These are phyloP conservation scores for Alfaro cultratus DNA, from an alignment of 2,797 vertebrate genomes.

Conservation along the genomic window DNA sequence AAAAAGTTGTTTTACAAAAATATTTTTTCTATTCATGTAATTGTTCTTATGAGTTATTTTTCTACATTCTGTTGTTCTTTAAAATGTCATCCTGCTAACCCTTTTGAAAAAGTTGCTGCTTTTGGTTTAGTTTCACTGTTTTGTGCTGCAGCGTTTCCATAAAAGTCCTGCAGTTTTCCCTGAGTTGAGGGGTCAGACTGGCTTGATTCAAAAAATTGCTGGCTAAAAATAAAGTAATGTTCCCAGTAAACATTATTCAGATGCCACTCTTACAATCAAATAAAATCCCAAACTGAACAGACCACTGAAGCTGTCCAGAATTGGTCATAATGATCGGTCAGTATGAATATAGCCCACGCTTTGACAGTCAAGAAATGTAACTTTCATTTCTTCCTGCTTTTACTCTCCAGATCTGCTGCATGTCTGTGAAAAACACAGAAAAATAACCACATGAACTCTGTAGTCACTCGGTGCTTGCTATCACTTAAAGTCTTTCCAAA, in stretches of 20 bases:
- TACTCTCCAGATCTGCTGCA: slow-evolving; percentile 8
- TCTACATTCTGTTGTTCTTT: background rate
- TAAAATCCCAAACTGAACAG: background rate
- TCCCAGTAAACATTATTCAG: background rate
- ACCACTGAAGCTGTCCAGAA: background rate
- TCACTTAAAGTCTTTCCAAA: slow-evolving; percentile 7
- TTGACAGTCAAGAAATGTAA: slow-evolving; percentile 53
- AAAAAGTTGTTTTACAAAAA: background rate
- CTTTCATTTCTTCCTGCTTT: slow-evolving; percentile 16
- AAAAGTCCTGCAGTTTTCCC: background rate
- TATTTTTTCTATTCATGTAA: background rate
- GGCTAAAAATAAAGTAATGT: background rate
- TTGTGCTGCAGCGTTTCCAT: background rate
- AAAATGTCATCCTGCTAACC: background rate
- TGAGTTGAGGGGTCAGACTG: background rate
- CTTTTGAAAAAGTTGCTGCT: background rate
- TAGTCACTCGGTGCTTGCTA: background rate
- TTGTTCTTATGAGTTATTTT: background rate
- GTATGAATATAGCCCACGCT: background rate
- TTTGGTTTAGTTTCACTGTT: background rate
- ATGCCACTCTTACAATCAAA: background rate
- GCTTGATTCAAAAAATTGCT: background rate
- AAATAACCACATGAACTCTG: slow-evolving; percentile 13
- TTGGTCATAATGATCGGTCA: background rate
- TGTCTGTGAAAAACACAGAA: slow-evolving; percentile 11